These are phyloP conservation scores for Peromyscus californicus DNA, from an alignment of 2,113 vertebrate species.

Conservation along the genomic window DNA sequence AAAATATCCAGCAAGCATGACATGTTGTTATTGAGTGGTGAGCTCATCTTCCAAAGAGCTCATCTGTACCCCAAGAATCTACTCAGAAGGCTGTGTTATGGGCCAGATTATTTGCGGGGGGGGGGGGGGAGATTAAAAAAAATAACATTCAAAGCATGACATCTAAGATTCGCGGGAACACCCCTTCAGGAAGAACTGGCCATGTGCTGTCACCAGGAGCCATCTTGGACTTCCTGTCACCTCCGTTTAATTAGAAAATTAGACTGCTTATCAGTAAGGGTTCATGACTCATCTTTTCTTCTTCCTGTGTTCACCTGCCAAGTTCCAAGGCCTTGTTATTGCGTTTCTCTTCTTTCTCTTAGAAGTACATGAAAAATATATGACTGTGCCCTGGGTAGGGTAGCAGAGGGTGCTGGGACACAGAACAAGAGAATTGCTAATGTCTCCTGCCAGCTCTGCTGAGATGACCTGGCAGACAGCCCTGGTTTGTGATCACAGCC, in stretches of 20 bases:
- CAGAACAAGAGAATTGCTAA: neutral
- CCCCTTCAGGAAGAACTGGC: neutral
- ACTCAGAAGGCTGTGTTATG: neutral
- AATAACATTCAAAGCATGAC: constrained; percentile 10
- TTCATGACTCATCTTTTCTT: constrained; percentile 1
- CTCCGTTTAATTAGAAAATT: neutral
- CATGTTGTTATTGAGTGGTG: neutral
- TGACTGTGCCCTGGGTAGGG: neutral
- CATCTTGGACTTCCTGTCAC: neutral
- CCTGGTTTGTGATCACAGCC: constrained; percentile 40
- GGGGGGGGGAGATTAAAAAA: too few species aligned
- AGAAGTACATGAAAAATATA: constrained; percentile 53
- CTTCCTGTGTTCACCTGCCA: neutral
- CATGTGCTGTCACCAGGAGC: neutral
- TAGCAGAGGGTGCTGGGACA: neutral
- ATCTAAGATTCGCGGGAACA: neutral
- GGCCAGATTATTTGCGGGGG: neutral
- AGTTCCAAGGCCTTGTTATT: neutral
- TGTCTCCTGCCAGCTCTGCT: neutral
- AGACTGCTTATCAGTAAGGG: neutral
- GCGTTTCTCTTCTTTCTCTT: neutral
- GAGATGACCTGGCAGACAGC: constrained; percentile 5
- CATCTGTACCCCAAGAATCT: neutral
- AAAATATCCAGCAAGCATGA: neutral
- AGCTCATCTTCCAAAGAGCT: constrained; percentile 14